Percentiles rank a stretch among this genome's conserved stretches.
Evolutionary conservation across 2,888 invertebrate genomes (phyloP).

Genomic region (Tetragnatha montana): DNA sequence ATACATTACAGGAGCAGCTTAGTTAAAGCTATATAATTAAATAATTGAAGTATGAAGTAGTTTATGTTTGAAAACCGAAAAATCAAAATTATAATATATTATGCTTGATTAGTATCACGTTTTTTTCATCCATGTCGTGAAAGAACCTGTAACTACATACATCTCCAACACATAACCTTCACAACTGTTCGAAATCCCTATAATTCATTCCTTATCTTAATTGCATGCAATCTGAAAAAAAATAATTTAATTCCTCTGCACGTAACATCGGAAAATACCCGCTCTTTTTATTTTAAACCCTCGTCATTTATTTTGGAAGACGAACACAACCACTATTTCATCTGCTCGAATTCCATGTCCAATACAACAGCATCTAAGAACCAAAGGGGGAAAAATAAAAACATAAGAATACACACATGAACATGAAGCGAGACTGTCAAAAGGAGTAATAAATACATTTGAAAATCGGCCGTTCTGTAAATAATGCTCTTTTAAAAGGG

Average conservation of each 20-base stretch:
- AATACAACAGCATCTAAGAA: too few species aligned
- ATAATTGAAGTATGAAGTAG: too few species aligned
- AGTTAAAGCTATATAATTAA: too few species aligned
- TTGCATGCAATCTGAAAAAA: neutral
- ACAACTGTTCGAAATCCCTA: neutral
- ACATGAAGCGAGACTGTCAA: neutral
- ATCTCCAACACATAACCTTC: neutral
- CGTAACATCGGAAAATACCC: neutral
- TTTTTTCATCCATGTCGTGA: neutral
- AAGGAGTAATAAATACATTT: neutral
- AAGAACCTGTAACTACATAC: neutral
- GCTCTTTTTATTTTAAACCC: neutral
- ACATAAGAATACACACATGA: neutral
- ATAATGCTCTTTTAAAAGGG: neutral
- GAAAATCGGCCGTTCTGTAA: neutral
- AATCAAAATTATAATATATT: too few species aligned
- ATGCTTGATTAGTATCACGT: too few species aligned
- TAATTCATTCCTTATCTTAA: neutral
- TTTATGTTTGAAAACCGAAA: too few species aligned
- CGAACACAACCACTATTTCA: neutral
- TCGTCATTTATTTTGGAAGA: neutral
- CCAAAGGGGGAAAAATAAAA: neutral
- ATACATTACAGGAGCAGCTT: too few species aligned
- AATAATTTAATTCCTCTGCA: neutral
- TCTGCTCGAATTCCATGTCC: neutral